These are phyloP conservation scores for Cheilosia grossa DNA, from an alignment of 2,888 invertebrate species.

Conservation along the genomic window DNA sequence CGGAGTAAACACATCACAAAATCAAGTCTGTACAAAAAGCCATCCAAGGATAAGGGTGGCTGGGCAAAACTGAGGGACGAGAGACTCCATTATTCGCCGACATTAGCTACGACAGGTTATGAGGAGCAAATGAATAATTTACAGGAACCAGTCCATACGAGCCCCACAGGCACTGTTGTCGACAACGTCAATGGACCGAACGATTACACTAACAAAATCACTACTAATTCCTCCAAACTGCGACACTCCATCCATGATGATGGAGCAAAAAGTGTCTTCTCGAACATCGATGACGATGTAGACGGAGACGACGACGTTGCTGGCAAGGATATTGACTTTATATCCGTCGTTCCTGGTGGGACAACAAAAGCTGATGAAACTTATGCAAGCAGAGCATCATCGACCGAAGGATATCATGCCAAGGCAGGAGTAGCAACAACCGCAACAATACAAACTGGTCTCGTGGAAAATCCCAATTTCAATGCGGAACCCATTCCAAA, in stretches of 20 bases:
- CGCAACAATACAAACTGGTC: conserved; percentile 64
- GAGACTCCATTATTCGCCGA: conserved; percentile 46
- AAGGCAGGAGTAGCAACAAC: conserved; percentile 44
- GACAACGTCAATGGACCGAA: conserved; percentile 70
- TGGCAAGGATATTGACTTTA: conserved; percentile 72
- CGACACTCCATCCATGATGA: background rate
- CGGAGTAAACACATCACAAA: conserved; percentile 65
- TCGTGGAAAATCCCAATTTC: conserved; percentile 66
- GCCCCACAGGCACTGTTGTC: conserved; percentile 46
- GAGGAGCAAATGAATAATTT: conserved; percentile 61
- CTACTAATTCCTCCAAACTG: conserved; percentile 34
- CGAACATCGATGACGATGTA: conserved; percentile 42
- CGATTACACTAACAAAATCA: conserved; percentile 58
- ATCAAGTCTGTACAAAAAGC: conserved; percentile 55
- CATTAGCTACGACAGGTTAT: conserved; percentile 66
- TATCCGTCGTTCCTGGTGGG: conserved; percentile 49
- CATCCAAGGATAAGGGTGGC: conserved; percentile 56
- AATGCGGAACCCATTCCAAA: conserved; percentile 52
- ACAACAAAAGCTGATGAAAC: conserved; percentile 64
- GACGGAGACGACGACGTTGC: conserved; percentile 23
- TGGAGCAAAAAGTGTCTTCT: conserved; percentile 27
- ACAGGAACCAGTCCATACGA: conserved; percentile 26
- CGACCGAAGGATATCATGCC: conserved; percentile 56
- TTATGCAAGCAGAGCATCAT: conserved; percentile 58
- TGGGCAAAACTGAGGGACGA: conserved; percentile 15